A percentile compares a stretch with the other conserved stretches of the same genome.
Conservation (phyloP, 2,113 vertebrate species). For the Serilophus lunatus region DNA sequence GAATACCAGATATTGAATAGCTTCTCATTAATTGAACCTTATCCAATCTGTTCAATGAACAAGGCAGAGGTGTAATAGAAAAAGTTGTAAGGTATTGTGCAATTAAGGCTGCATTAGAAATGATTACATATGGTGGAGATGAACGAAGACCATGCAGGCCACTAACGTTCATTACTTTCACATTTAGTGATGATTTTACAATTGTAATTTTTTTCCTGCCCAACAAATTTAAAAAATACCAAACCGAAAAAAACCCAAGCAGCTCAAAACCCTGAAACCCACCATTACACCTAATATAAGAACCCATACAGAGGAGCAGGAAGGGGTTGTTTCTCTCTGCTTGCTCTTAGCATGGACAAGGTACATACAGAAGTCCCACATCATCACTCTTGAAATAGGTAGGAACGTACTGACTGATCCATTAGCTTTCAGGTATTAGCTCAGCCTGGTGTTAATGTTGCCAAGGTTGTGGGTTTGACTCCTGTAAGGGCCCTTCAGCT, state of each 20-base stretch:
- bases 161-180: background rate
- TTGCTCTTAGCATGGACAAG: background rate
- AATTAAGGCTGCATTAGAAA: constrained; percentile 35
- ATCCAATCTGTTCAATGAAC: constrained; percentile 34
- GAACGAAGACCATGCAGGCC: background rate
- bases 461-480: no score
- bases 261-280: background rate
- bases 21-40: constrained; percentile 25
- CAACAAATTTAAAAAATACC: background rate
- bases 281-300: background rate
- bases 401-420: background rate
- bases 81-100: background rate
- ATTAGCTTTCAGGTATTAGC: background rate
- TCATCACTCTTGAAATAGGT: background rate
- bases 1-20: constrained; percentile 37
- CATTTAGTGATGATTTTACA: background rate
- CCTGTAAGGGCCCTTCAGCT: no score
- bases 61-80: constrained; percentile 23
- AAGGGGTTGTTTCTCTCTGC: background rate
- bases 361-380: background rate
- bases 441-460: no score
- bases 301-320: background rate
- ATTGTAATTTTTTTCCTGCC: background rate
- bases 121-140: background rate
- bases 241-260: background rate